A percentile compares a stretch with the other conserved stretches of the same genome.
Evolutionary conservation across 2,888 invertebrate genomes (phyloP).

Genomic region (Orchestes rusci): DNA sequence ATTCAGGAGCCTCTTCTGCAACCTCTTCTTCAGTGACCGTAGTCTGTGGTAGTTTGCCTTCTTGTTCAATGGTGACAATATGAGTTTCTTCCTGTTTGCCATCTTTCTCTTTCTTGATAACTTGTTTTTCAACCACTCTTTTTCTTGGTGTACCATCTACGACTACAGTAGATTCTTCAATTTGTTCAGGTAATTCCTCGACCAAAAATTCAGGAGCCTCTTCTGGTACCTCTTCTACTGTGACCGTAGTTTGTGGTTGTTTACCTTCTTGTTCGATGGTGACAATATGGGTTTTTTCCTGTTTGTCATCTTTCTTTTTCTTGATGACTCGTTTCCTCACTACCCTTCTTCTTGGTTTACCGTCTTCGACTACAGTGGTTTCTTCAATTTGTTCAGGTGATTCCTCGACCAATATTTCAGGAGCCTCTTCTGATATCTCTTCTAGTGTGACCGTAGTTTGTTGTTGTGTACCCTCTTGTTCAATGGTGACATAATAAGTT

Average conservation of each 20-base stretch:
- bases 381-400: constrained; percentile 37
- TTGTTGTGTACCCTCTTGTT: constrained; percentile 40
- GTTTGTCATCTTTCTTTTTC: constrained; percentile 37
- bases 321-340: constrained; percentile 42
- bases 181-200: constrained; percentile 32
- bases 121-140: constrained; percentile 35
- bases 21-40: constrained; percentile 33
- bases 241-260: constrained; percentile 36
- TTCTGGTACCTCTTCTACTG: constrained; percentile 26
- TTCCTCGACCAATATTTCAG: constrained; percentile 32
- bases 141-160: constrained; percentile 33
- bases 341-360: constrained; percentile 30
- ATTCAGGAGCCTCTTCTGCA: constrained; percentile 26
- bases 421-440: constrained; percentile 4
- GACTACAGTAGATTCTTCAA: constrained; percentile 23
- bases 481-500: constrained; percentile 44
- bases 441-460: constrained; percentile 31
- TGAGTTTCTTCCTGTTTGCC: constrained; percentile 34
- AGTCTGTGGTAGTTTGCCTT: constrained; percentile 33
- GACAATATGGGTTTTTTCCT: constrained; percentile 42
- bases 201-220: constrained; percentile 16
- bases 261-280: constrained; percentile 43
- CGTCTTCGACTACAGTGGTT: constrained; percentile 34
- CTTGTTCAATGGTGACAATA: constrained; percentile 40
- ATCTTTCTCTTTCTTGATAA: constrained; percentile 31